Evolutionary conservation across 1,140 invertebrate species (phyloP).

Genomic region (Archivesica marissinica): DNA sequence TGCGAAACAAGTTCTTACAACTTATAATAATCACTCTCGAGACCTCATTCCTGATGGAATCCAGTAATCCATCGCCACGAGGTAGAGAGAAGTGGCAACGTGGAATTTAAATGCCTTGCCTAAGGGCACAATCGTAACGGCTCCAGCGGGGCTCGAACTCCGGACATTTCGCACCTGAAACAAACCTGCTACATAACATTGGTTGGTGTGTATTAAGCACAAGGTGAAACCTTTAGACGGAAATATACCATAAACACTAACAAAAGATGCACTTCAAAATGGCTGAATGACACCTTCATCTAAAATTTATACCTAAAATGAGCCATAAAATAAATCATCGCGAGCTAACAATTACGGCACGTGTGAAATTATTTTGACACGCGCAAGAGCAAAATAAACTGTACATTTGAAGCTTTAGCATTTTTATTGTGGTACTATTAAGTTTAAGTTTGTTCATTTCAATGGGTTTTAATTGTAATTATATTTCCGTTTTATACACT

Average conservation of each 20-base stretch:
- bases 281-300: neutral
- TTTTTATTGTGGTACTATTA: conserved; percentile 21
- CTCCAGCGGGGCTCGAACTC: too few species aligned
- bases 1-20: too few species aligned
- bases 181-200: too few species aligned
- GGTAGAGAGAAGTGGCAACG: too few species aligned
- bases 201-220: too few species aligned
- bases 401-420: conserved; percentile 41
- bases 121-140: too few species aligned
- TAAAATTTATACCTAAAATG: conserved; percentile 46
- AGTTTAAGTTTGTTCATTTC: neutral
- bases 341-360: conserved; percentile 26
- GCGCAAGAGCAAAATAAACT: conserved; percentile 45
- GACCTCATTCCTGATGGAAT: too few species aligned
- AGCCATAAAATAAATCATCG: conserved; percentile 16
- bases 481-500: conserved; percentile 36
- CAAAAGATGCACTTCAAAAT: neutral
- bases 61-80: too few species aligned
- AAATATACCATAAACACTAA: conserved; percentile 27
- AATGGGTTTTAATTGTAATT: neutral
- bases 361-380: conserved; percentile 54
- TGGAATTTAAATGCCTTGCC: too few species aligned
- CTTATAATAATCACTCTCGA: too few species aligned
- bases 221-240: conserved; percentile 12
- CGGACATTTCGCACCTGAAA: too few species aligned